Conservation (phyloP, 1,140 invertebrate genomes). For the Macrosteles quadrilineatus region DNA sequence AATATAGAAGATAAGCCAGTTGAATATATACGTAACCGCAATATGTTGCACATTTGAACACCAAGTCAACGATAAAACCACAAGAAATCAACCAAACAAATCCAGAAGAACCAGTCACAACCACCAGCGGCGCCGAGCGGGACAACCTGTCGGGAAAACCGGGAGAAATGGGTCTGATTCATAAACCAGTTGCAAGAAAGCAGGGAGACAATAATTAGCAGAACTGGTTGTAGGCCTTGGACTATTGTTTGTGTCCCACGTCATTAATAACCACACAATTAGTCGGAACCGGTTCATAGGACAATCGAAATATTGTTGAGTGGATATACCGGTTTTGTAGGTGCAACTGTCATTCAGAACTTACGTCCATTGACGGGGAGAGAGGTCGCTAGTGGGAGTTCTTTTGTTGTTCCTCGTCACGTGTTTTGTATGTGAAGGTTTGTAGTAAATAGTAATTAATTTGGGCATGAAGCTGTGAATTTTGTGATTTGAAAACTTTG, state of each 20-base stretch:
- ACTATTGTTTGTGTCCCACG: neutral
- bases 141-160: neutral
- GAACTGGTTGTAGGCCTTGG: conserved; percentile 3
- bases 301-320: conserved; percentile 32
- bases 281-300: conserved; percentile 2
- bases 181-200: conserved; percentile 18
- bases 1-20: no score
- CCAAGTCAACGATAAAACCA: no score
- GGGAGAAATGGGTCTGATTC: conserved; percentile 18
- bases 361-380: neutral
- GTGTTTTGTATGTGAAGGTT: no score
- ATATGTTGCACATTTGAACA: no score
- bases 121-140: no score
- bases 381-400: no score
- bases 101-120: neutral
- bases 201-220: conserved; percentile 21
- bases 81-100: no score
- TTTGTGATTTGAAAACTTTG: no score
- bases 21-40: no score
- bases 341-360: conserved; percentile 27
- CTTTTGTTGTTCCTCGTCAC: no score
- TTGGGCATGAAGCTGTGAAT: no score
- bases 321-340: conserved; percentile 27
- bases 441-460: no score
- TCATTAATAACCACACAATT: conserved; percentile 26